Base-by-base conservation (phyloP, 2,113 vertebrate genomes). In the Lophochroa leadbeateri region DNA sequence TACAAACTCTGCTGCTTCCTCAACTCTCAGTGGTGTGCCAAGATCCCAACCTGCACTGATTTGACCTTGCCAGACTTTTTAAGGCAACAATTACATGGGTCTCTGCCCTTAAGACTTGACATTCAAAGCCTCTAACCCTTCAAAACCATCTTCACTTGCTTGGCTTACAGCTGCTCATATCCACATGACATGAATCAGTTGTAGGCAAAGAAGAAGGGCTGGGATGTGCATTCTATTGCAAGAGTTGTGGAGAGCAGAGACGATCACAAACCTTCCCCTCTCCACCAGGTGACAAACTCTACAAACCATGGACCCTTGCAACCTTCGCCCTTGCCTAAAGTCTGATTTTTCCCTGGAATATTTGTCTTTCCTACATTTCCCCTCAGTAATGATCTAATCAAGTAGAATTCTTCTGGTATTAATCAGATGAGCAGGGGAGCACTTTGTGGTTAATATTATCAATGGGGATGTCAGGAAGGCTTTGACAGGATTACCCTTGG, bases 401-500 rank as follows among this genome's bases (percentile, higher is more conserved):
- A 91, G 74, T 52, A 79, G 77, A 95, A 96, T 91, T 94, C 91
- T 95, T 94, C 72, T 77, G 31, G 53, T 94, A 94, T 89, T 94
- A 94, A 94, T 91, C 88, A 92, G 94, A 84, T 79, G 74, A 92
- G n/a, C 86, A 92, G 61, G 52, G 52, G 69, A 92, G 46, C 86
- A 76, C 78, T 94, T 74, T 63, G 83, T 85, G 83, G 81, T 96
- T 92, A 89, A 60, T 95, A 94, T 87, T 77, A 94, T 94, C 96
- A 92, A 85, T 80, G 63, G 67, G 37, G 74, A 94, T 79, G 89
- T 85, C 84, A 94, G 65, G 41, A 94, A 82, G 41, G 41, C 74
- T 95, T 92, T 96, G 94, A 96, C 88, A 96, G 88, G 91, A 95
- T 96, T 95, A 94, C 86, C 49, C 77, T 24, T 44, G 89, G 88